These are phyloP conservation scores for Heliconius congener DNA, from an alignment of 1,140 invertebrate genomes.

Conservation along the genomic window DNA sequence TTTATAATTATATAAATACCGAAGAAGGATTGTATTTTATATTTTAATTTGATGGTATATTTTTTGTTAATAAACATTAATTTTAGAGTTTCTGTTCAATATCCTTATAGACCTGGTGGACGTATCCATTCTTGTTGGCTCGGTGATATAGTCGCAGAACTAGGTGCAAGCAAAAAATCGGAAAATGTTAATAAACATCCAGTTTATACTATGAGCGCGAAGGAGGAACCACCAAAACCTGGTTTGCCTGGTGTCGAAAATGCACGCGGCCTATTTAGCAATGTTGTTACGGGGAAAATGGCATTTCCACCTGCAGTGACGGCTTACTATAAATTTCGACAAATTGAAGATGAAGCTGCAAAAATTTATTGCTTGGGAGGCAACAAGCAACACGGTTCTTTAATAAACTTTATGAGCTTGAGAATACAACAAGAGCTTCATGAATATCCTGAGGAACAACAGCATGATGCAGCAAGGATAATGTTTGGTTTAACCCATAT, in stretches of 20 bases:
- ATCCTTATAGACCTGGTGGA: slow-evolving; percentile 79
- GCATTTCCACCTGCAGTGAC: slow-evolving; percentile 81
- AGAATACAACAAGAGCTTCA: slow-evolving; percentile 85
- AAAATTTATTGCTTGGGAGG: slow-evolving; percentile 80
- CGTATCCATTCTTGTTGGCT: slow-evolving; percentile 86
- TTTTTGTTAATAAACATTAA: not conserved
- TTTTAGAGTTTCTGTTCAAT: not conserved
- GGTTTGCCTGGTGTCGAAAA: slow-evolving; percentile 72
- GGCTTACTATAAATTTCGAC: slow-evolving; percentile 84
- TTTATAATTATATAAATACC: no score
- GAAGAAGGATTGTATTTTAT: no score
- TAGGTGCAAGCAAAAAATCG: slow-evolving; percentile 82
- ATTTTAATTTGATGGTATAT: not conserved
- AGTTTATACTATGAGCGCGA: slow-evolving; percentile 83
- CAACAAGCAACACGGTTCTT: slow-evolving; percentile 82
- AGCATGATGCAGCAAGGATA: slow-evolving; percentile 84
- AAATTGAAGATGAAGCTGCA: slow-evolving; percentile 84
- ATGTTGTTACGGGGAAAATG: slow-evolving; percentile 83
- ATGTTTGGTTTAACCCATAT: slow-evolving; percentile 85
- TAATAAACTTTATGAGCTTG: slow-evolving; percentile 85
- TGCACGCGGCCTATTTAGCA: slow-evolving; percentile 82
- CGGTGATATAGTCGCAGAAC: slow-evolving; percentile 85
- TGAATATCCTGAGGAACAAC: slow-evolving; percentile 84
- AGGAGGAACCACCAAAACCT: slow-evolving; percentile 82
- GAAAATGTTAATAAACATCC: slow-evolving; percentile 83